Conservation (phyloP, 2,888 invertebrate genomes). For the Drosophila helvetica region DNA sequence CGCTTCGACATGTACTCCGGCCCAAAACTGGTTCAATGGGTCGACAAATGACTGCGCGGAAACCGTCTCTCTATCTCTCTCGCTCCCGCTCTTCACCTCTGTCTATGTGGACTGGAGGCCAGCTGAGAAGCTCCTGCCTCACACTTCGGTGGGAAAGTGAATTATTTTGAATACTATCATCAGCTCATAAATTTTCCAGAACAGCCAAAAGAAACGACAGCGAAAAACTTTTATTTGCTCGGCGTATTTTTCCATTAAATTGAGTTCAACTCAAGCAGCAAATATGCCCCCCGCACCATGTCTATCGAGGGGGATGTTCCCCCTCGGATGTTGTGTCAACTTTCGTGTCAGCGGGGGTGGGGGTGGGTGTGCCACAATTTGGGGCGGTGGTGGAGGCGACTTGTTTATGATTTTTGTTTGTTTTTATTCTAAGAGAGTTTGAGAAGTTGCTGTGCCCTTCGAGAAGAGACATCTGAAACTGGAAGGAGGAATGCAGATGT, state of each 20-base stretch:
- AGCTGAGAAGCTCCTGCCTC: conserved; percentile 18
- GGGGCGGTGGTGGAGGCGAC: conserved; percentile 42
- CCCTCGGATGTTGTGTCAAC: conserved; percentile 58
- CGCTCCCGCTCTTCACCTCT: neutral
- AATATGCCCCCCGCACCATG: conserved; percentile 66
- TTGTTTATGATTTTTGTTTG: conserved; percentile 72
- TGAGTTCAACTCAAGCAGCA: conserved; percentile 82
- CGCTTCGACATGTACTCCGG: conserved; percentile 4
- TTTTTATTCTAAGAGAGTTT: conserved; percentile 22
- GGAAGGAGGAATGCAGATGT: conserved; percentile 5
- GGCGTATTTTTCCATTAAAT: conserved; percentile 83
- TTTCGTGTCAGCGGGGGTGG: conserved; percentile 32
- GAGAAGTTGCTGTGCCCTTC: conserved; percentile 2
- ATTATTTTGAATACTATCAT: conserved; percentile 75
- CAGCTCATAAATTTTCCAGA: conserved; percentile 71
- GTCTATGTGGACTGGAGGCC: conserved; percentile 26
- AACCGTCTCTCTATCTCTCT: neutral
- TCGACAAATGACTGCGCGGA: conserved; percentile 42
- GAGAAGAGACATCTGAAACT: conserved; percentile 1
- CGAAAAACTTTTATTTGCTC: conserved; percentile 66
- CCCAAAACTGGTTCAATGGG: conserved; percentile 68
- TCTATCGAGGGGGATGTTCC: conserved; percentile 37
- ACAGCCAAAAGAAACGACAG: conserved; percentile 30
- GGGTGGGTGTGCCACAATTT: neutral
- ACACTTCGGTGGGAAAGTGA: conserved; percentile 47